Conservation (phyloP, 2,797 vertebrate species). For the Microcaecilia unicolor region DNA sequence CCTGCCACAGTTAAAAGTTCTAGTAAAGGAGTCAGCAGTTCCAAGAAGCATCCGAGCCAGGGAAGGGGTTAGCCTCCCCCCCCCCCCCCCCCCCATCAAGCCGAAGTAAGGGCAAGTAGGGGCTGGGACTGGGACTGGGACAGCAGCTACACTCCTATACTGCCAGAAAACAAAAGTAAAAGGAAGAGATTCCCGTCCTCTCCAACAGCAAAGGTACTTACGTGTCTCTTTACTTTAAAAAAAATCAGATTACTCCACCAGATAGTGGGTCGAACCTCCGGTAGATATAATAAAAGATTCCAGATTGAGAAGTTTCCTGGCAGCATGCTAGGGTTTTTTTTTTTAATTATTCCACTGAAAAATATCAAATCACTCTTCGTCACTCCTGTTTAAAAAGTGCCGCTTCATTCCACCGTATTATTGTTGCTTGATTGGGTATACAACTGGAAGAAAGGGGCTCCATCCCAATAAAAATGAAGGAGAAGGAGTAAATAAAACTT, state of each 20-base stretch:
- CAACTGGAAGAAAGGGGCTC: conserved; percentile 61
- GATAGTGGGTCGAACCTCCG: conserved; percentile 2
- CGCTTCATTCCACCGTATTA: conserved; percentile 60
- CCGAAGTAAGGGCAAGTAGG: too few relatives aligned
- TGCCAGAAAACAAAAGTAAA: too few relatives aligned
- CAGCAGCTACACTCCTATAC: too few relatives aligned
- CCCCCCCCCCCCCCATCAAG: background rate
- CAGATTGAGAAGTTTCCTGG: conserved; percentile 11
- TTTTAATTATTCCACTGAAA: too few relatives aligned
- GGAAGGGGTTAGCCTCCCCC: background rate
- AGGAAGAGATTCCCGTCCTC: too few relatives aligned
- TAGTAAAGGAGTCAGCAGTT: too few relatives aligned
- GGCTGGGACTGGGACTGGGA: too few relatives aligned
- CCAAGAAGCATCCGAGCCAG: background rate
- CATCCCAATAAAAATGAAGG: conserved; percentile 47
- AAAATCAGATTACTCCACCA: conserved; percentile 8
- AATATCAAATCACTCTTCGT: conserved; percentile 35
- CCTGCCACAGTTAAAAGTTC: too few relatives aligned
- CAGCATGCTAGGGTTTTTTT: conserved; percentile 17
- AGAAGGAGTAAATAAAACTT: conserved; percentile 42
- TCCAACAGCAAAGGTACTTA: conserved; percentile 46
- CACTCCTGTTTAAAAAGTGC: conserved; percentile 66
- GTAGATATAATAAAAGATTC: conserved; percentile 38
- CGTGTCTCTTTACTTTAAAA: conserved; percentile 19
- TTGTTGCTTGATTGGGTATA: conserved; percentile 58